Base-by-base conservation (phyloP, 2,797 vertebrate species). In the Muscicapa striata region DNA sequence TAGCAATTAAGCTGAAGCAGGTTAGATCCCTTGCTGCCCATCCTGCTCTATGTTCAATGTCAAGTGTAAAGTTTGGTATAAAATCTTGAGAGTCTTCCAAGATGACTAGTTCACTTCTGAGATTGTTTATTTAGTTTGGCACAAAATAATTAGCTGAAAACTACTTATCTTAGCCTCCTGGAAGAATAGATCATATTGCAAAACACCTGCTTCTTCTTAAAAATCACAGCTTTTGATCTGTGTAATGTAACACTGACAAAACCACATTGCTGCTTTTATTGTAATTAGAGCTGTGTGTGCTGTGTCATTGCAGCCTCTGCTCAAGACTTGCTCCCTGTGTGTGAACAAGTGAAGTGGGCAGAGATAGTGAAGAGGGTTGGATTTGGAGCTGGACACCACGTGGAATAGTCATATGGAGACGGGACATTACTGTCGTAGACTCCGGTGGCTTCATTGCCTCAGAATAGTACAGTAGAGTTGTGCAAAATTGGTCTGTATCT, bases 121-220 rank as follows among this genome's bases (percentile, higher is more conserved):
- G 48, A 62, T 68, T 0, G 48, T 73, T 83, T 86, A 16, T 59
- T 83, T 77, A 20, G 32, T 66, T 90, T 81, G 72, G 77, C 3
- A 20, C 72, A 90, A 90, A 84, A 87, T 85, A 94, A 94, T 93
- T 85, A 93, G 46, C 48, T 94, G 72, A 81, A 72, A 89, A 86
- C 57, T 79, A 82, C 89, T 94, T 94, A 86, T 90, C 85, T 54
- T 61, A 73, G 84, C 52, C 24, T 86, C 7, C n/a, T 77, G 67
- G 46, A 92, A 90, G 96, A 92, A 89, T 32, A 95, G 84, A 86
- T 97, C 87, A 41, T 97, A 76, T 96, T 96, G 64, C 88, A 84
- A 87, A 95, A 87, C 87, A 95, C 48, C 75, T 52, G 86, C 72
- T 51, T 81, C 62, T 30, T 77, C 55, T 55, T 84, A 68, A 69